These are phyloP conservation scores for Ochotona curzoniae DNA, from an alignment of 2,113 vertebrate genomes.

Conservation along the genomic window DNA sequence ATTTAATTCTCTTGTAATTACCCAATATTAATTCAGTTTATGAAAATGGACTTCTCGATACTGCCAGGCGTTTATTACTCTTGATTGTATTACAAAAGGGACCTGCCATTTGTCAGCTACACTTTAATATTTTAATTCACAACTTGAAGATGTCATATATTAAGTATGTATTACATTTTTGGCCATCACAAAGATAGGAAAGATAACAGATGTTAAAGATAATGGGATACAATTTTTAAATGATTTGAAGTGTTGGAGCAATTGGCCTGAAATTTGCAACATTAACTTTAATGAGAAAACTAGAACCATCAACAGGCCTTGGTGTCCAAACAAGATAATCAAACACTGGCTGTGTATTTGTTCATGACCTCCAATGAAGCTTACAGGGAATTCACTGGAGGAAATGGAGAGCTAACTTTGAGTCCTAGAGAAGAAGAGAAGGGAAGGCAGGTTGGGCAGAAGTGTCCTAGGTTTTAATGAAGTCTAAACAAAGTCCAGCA, in stretches of 20 bases:
- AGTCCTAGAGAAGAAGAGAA: background rate
- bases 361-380: conserved; percentile 25
- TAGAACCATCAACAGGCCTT: background rate
- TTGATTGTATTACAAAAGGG: background rate
- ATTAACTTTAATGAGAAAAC: conserved; percentile 17
- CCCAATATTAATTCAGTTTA: background rate
- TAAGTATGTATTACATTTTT: conserved; percentile 5
- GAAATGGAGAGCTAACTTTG: background rate
- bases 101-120: background rate
- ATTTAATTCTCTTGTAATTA: conserved; percentile 17
- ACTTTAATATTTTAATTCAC: conserved; percentile 29
- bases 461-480: background rate
- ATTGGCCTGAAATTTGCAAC: background rate
- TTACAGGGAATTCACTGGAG: background rate
- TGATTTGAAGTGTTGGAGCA: background rate
- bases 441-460: background rate
- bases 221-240: background rate
- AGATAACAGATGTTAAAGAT: background rate
- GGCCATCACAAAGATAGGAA: background rate
- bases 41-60: background rate
- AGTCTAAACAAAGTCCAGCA: background rate
- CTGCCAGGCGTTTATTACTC: background rate
- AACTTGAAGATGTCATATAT: conserved; percentile 3
- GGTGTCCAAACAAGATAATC: background rate
- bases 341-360: background rate